A percentile compares a stretch with the other conserved stretches of the same genome.
Conservation (phyloP, 2,888 invertebrate species). For the Synergus laeviventris region DNA sequence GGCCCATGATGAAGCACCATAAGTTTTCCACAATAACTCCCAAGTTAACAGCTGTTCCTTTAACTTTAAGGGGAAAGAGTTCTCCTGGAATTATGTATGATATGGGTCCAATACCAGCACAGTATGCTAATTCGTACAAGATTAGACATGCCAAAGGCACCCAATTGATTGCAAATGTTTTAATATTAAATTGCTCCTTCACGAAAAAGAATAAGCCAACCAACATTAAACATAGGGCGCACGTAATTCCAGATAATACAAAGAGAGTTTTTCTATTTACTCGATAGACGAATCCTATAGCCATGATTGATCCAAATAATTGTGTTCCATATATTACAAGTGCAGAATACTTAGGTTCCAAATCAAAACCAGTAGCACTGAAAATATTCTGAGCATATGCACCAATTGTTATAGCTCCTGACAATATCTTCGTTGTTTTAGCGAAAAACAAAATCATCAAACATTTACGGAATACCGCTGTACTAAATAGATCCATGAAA, state of each 20-base stretch:
- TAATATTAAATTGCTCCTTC: slow-evolving; percentile 76
- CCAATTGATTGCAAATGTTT: slow-evolving; percentile 77
- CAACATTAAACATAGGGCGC: slow-evolving; percentile 77
- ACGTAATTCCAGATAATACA: slow-evolving; percentile 79
- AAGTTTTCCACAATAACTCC: slow-evolving; percentile 80
- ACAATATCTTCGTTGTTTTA: slow-evolving; percentile 81
- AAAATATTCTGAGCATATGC: slow-evolving; percentile 82
- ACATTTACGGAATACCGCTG: slow-evolving; percentile 78
- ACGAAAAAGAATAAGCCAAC: slow-evolving; percentile 80
- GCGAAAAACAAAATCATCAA: slow-evolving; percentile 80
- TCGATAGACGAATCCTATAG: slow-evolving; percentile 80
- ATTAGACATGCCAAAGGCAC: slow-evolving; percentile 80
- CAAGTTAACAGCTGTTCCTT: slow-evolving; percentile 81
- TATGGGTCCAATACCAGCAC: slow-evolving; percentile 81
- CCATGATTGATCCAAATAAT: slow-evolving; percentile 78
- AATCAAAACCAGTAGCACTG: slow-evolving; percentile 77
- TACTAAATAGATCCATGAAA: slow-evolving; percentile 74
- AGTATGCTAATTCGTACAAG: slow-evolving; percentile 81
- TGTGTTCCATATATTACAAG: slow-evolving; percentile 79
- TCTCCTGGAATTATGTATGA: slow-evolving; percentile 82
- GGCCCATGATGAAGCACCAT: slow-evolving; percentile 80
- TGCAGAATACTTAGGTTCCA: slow-evolving; percentile 77
- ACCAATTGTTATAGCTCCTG: slow-evolving; percentile 80
- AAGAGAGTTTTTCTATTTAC: slow-evolving; percentile 81
- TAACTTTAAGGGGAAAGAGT: slow-evolving; percentile 81